Percentiles rank a stretch among this genome's conserved stretches.
Conservation (phyloP, 2,797 vertebrate species). For the Leptodactylus fallax region DNA sequence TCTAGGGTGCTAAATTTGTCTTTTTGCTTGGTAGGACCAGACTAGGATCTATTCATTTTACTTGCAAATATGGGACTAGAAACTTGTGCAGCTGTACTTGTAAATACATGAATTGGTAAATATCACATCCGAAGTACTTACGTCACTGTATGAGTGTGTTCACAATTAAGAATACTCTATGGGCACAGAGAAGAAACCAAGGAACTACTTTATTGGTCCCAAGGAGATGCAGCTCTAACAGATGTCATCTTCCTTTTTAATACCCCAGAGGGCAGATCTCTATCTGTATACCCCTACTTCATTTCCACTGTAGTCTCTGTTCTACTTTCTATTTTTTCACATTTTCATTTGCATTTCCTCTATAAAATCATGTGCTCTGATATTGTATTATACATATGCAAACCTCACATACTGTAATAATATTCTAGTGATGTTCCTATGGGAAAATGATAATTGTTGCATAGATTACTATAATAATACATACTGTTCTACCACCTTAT, state of each 20-base stretch:
- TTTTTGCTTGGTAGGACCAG: not conserved
- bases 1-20: too few species aligned
- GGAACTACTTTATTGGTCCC: slow-evolving; percentile 27
- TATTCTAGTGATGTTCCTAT: not conserved
- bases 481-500: not conserved
- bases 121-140: slow-evolving; percentile 16
- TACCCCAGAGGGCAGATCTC: not conserved
- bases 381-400: not conserved
- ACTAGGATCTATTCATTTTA: not conserved
- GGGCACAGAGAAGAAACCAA: not conserved
- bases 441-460: not conserved
- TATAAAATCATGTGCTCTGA: not conserved
- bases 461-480: slow-evolving; percentile 19
- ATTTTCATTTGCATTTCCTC: not conserved
- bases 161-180: slow-evolving; percentile 26
- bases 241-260: slow-evolving; percentile 29
- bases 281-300: not conserved
- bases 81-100: not conserved
- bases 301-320: not conserved
- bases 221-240: not conserved
- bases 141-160: slow-evolving; percentile 22
- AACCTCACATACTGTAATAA: not conserved
- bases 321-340: slow-evolving; percentile 4
- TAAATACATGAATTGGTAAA: not conserved
- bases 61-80: not conserved